Conservation (phyloP, 1,140 invertebrate species). For the Habropoda laboriosa region DNA sequence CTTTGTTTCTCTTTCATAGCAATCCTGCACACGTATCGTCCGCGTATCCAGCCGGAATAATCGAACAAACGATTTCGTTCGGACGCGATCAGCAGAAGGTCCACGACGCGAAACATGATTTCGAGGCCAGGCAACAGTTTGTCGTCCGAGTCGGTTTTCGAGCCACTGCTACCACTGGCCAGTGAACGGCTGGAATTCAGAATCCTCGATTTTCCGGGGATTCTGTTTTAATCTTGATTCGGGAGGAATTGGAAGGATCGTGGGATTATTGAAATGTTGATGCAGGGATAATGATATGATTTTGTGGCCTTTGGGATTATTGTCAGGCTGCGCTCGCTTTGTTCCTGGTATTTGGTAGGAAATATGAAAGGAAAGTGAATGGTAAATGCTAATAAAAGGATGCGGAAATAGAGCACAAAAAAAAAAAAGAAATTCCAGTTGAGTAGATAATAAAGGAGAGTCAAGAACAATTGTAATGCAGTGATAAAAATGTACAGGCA, state of each 20-base stretch:
- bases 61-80: slow-evolving; percentile 66
- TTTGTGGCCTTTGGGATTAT: background rate
- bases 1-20: slow-evolving; percentile 29
- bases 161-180: background rate
- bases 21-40: slow-evolving; percentile 63
- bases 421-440: no score
- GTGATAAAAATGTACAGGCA: no score
- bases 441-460: no score
- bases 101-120: slow-evolving; percentile 58
- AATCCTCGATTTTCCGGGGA: slow-evolving; percentile 10
- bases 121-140: slow-evolving; percentile 66
- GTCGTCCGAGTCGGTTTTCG: slow-evolving; percentile 36
- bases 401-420: no score
- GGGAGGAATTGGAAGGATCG: background rate
- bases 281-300: background rate
- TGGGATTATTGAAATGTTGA: slow-evolving; percentile 7
- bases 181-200: background rate
- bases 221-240: slow-evolving; percentile 36
- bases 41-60: slow-evolving; percentile 69
- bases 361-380: no score
- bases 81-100: slow-evolving; percentile 50
- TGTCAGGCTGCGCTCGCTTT: background rate
- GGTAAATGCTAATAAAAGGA: no score
- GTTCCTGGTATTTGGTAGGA: no score
- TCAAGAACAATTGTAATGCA: no score